Percentiles rank a stretch among this genome's conserved stretches.
Evolutionary conservation across 2,888 invertebrate genomes (phyloP).

Genomic region (Drosophila parthenogenetica): DNA sequence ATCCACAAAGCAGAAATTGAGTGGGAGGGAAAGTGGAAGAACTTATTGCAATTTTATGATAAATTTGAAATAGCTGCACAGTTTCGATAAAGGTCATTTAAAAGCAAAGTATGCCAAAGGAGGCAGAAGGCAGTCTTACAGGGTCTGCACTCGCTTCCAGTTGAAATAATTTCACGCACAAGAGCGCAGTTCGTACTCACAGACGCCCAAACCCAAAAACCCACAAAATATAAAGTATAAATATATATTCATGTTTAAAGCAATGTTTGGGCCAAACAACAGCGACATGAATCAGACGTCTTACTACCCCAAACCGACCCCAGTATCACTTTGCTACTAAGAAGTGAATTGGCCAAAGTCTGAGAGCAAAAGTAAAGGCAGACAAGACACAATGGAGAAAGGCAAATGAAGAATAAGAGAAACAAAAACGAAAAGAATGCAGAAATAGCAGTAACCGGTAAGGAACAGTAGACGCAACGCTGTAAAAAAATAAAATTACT

Average conservation of each 20-base stretch:
- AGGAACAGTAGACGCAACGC: conserved; percentile 49
- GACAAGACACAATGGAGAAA: conserved; percentile 1
- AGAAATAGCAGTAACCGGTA: conserved; percentile 40
- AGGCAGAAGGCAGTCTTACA: conserved; percentile 17
- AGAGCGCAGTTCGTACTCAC: conserved; percentile 32
- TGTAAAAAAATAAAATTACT: conserved; percentile 67
- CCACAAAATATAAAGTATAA: neutral
- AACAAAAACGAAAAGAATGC: conserved; percentile 37
- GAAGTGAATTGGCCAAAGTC: conserved; percentile 35
- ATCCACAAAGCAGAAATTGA: conserved; percentile 10
- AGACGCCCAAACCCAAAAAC: neutral
- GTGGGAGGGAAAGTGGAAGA: neutral
- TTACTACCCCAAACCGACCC: conserved; percentile 39
- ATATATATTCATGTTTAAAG: conserved; percentile 39
- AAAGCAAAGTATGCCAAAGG: conserved; percentile 41
- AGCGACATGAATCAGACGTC: conserved; percentile 72
- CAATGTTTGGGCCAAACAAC: conserved; percentile 59
- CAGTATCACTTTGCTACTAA: conserved; percentile 57
- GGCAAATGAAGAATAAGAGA: conserved; percentile 17
- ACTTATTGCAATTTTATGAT: conserved; percentile 60
- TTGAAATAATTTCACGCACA: conserved; percentile 72
- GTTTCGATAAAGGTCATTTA: conserved; percentile 64
- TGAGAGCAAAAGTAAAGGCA: conserved; percentile 32
- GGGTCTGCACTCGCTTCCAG: conserved; percentile 35
- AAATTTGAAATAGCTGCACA: conserved; percentile 56